Conservation (phyloP, 2,113 vertebrate genomes). For the Oncorhynchus masou region DNA sequence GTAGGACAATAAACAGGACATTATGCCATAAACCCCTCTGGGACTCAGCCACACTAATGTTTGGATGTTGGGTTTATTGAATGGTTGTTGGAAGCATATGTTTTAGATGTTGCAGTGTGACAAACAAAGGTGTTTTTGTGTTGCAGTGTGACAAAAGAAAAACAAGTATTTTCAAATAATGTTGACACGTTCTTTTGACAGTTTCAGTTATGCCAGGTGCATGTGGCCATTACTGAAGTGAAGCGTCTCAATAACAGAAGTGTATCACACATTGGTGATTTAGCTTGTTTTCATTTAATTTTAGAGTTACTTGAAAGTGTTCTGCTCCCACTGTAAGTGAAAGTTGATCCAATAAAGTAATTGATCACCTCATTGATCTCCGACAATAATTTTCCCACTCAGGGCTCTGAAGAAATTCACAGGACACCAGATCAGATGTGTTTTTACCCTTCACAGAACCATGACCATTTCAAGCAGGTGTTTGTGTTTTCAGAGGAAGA, state of each 20-base stretch:
- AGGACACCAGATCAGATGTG: slow-evolving; percentile 1
- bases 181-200: background rate
- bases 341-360: slow-evolving; percentile 10
- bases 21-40: slow-evolving; percentile 37
- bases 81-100: slow-evolving; percentile 16
- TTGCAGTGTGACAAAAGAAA: too few relatives aligned
- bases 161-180: too few relatives aligned
- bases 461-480: slow-evolving; percentile 35
- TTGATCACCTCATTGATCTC: slow-evolving; percentile 20
- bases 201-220: too few relatives aligned
- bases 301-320: background rate
- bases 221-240: too few relatives aligned
- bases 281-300: background rate
- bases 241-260: too few relatives aligned
- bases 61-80: slow-evolving; percentile 7
- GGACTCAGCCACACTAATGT: background rate
- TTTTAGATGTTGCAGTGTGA: background rate
- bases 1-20: slow-evolving; percentile 39
- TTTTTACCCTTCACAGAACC: slow-evolving; percentile 9
- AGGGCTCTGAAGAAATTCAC: slow-evolving; percentile 4
- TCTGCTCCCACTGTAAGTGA: background rate
- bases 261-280: background rate
- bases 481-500: background rate
- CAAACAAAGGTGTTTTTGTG: background rate
- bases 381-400: slow-evolving; percentile 13